Percentiles rank a stretch among this genome's conserved stretches.
Conservation (phyloP, 30 jellyfish, hydroid and myxozoan species). For the Hydractinia symbiolongicarpus region DNA sequence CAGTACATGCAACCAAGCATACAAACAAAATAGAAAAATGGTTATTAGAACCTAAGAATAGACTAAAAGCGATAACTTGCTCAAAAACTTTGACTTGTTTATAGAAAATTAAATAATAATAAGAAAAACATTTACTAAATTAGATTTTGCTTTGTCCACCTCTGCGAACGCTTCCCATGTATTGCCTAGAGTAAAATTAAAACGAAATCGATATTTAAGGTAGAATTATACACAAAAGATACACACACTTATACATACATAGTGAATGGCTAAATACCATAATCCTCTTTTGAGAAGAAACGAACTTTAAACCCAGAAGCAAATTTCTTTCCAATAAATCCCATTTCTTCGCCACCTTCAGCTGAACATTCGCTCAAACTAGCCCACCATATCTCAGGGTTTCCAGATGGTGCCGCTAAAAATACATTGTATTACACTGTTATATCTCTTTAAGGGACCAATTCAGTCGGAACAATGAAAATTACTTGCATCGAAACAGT, state of each 20-base stretch:
- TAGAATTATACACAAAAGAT: not conserved
- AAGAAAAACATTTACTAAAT: constrained; percentile 40
- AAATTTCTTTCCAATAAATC: constrained; percentile 81
- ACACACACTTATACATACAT: no score
- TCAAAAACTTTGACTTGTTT: not conserved
- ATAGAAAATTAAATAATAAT: not conserved
- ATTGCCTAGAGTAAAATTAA: constrained; percentile 17
- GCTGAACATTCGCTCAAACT: constrained; percentile 63
- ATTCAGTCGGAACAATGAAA: no score
- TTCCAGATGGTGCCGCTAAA: constrained; percentile 98
- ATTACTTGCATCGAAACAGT: not conserved
- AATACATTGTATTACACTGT: not conserved
- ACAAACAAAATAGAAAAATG: not conserved
- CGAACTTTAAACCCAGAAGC: constrained; percentile 95
- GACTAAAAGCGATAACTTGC: not conserved
- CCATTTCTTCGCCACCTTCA: constrained; percentile 86
- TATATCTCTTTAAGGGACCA: not conserved
- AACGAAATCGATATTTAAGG: not conserved
- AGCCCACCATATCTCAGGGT: constrained; percentile 95
- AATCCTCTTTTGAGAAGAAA: constrained; percentile 68
- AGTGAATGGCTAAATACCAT: constrained; percentile 27
- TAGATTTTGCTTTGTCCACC: constrained; percentile 70
- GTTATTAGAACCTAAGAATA: not conserved
- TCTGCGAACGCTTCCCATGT: constrained; percentile 90
- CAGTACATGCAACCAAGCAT: not conserved